Base-by-base conservation (phyloP, 2,113 vertebrate species). In the Elanus axillaris region DNA sequence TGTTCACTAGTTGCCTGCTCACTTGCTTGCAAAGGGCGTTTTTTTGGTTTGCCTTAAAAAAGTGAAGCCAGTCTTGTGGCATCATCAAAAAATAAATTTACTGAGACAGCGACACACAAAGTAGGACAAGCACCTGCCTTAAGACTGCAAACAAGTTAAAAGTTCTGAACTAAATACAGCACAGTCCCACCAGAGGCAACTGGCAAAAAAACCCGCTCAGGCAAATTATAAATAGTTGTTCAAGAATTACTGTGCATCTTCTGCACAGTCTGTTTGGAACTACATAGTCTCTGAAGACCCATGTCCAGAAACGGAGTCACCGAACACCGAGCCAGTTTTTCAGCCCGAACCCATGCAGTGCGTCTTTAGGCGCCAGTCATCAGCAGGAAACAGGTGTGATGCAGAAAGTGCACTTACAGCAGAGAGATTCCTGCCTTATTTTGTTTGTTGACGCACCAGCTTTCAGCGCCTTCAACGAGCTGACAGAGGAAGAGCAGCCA, bases 381-480 rank as follows among this genome's bases (percentile, higher is more conserved):
- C 38, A 22, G 11, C 14, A 52, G 62, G 13, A 38, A 91, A 55
- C 73, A 72, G 47, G 69, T 84, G 77, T 5, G 11, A 68, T 4
- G 15, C 45, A 62, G 79, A 59, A 82, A 76, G 36, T 1, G 45
- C 26, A 36, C 17, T 58, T 74, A 38, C 29, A 32, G 17, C 10
- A 56, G 25, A 15, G 50, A 15, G 50, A 52, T 5, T 0, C 60
- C n/a, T 0, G 38, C 10, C 2, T 4, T 63, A 4, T 21, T 76
- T 32, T 9, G 5, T 32, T 55, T 47, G 66, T 3, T 42, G 27
- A 10, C 9, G 58, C n/a, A 56, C 40, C 55, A 23, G 26, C 36
- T 23, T 67, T 40, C 48, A 32, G 31, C 2, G 50, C 45, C 55
- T 45, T 12, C 19, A 64, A 15, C 1, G 15, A 48, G 42, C 22